These are phyloP conservation scores for Pterocles burchelli DNA, from an alignment of 2,113 vertebrate species.

Conservation along the genomic window DNA sequence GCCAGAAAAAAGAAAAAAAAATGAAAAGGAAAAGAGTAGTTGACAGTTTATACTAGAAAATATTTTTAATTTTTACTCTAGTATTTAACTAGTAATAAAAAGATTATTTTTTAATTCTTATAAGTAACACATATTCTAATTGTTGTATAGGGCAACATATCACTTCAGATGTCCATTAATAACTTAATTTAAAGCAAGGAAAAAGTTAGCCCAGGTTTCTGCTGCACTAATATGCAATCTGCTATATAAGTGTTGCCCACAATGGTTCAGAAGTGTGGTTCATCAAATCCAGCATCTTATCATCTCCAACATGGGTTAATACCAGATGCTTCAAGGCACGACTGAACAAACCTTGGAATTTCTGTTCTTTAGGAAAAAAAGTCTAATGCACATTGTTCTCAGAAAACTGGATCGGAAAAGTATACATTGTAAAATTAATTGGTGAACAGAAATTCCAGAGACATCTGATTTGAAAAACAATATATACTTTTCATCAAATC, in stretches of 20 bases:
- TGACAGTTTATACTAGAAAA: neutral
- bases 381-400: neutral
- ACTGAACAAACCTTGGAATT: neutral
- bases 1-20: neutral
- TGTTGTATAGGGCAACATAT: neutral
- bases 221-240: neutral
- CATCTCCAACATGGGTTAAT: rapidly evolving
- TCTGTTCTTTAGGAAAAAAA: neutral
- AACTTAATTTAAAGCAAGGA: neutral
- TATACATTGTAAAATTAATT: neutral
- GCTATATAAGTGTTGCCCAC: rapidly evolving
- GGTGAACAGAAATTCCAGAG: neutral
- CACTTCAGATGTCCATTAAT: neutral
- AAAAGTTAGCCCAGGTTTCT: neutral
- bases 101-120: neutral
- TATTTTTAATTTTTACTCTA: neutral
- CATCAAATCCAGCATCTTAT: neutral
- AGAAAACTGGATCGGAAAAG: neutral
- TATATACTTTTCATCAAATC: neutral
- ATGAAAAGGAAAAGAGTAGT: neutral
- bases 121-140: neutral
- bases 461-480: neutral
- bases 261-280: neutral
- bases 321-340: neutral
- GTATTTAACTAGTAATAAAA: neutral